Conservation (phyloP, 2,113 vertebrate species). For the Calcarius ornatus region DNA sequence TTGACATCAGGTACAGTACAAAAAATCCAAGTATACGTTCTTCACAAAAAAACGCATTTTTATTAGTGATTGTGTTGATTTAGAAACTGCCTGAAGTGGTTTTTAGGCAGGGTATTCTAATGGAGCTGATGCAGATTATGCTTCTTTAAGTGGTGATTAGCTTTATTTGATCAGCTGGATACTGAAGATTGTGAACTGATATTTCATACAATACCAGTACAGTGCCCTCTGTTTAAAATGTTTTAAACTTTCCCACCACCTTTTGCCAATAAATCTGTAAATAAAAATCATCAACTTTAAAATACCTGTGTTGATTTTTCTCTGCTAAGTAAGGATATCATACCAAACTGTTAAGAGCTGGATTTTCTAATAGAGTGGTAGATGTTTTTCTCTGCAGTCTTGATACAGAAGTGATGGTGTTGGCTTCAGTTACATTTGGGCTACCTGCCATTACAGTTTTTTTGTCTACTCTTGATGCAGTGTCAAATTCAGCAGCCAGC, state of each 20-base stretch:
- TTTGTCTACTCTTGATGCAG: neutral
- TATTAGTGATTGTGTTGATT: slow-evolving; percentile 52
- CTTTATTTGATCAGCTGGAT: slow-evolving; percentile 49
- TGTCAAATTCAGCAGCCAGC: neutral
- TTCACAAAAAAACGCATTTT: slow-evolving; percentile 16
- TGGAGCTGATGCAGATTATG: slow-evolving; percentile 41
- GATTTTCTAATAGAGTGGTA: neutral
- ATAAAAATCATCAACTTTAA: slow-evolving; percentile 74
- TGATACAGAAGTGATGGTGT: neutral
- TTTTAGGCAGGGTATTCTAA: slow-evolving; percentile 38
- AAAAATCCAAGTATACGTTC: neutral
- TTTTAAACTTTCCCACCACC: slow-evolving; percentile 57
- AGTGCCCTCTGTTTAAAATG: slow-evolving; percentile 64
- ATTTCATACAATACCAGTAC: neutral
- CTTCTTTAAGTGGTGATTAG: slow-evolving; percentile 40
- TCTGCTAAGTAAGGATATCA: slow-evolving; percentile 7
- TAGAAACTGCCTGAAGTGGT: slow-evolving; percentile 47
- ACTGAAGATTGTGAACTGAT: slow-evolving; percentile 43
- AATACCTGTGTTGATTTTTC: slow-evolving; percentile 51
- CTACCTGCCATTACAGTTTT: neutral
- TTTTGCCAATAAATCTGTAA: slow-evolving; percentile 79
- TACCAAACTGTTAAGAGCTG: neutral
- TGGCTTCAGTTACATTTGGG: neutral
- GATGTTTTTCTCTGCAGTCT: neutral
- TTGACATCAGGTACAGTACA: slow-evolving; percentile 47